Conservation (phyloP, 2,888 invertebrate genomes). For the Apoderus coryli region DNA sequence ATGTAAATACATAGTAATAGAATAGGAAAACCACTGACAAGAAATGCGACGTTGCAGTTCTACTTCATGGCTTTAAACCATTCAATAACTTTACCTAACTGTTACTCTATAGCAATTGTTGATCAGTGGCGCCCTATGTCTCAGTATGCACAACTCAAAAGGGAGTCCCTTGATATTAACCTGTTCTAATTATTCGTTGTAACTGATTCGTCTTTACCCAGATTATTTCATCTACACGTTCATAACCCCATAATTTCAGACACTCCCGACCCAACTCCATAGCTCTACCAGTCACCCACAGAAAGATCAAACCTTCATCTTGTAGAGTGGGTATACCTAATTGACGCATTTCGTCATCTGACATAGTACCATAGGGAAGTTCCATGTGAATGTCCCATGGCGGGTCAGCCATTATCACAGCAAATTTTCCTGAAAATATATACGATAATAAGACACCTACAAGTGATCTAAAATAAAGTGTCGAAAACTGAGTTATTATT, state of each 20-base stretch:
- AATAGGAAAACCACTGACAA: too few relatives aligned
- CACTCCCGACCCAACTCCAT: constrained; percentile 96
- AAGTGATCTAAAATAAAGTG: too few relatives aligned
- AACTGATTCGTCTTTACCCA: constrained; percentile 99
- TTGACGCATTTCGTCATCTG: constrained; percentile 95
- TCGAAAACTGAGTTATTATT: too few relatives aligned
- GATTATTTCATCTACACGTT: constrained; percentile 90
- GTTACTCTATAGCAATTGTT: too few relatives aligned
- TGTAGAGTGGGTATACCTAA: constrained; percentile 87
- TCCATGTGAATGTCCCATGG: constrained; percentile 99
- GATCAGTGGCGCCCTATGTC: too few relatives aligned
- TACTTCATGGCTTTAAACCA: too few relatives aligned
- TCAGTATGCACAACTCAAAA: too few relatives aligned
- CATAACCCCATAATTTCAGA: constrained; percentile 91
- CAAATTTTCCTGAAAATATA: constrained; percentile 89
- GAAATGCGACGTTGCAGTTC: too few relatives aligned
- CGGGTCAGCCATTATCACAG: constrained; percentile 97
- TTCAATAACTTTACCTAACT: too few relatives aligned
- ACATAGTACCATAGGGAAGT: constrained; percentile 96
- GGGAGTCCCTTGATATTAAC: constrained; percentile 32
- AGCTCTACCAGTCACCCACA: constrained; percentile 95
- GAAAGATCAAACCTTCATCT: constrained; percentile 89
- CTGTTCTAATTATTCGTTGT: constrained; percentile 91
- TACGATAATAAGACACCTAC: too few relatives aligned
- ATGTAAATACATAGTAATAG: too few relatives aligned